Percentiles rank a stretch among this genome's conserved stretches.
phyloP scores from a whole-genome alignment of 2,888 invertebrate species.

The Neria commutata region DNA sequence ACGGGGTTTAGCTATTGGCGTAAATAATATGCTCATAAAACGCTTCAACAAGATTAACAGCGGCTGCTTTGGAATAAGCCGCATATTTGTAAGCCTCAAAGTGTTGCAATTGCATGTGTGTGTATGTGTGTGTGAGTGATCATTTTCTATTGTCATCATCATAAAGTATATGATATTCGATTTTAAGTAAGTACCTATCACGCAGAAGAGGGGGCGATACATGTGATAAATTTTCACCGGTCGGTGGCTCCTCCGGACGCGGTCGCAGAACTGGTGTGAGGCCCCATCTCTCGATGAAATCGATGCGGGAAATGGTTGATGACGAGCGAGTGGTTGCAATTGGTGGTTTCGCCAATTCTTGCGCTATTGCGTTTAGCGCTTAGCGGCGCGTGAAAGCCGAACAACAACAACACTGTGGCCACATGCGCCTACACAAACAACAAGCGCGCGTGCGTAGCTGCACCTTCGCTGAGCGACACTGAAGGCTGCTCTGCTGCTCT shows the following conservation, averaged over 20 bases:
- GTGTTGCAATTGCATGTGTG: not conserved
- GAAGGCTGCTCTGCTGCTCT: no score
- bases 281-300: conserved; percentile 97
- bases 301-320: conserved; percentile 90
- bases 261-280: conserved; percentile 96
- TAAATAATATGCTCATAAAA: no score
- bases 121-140: not conserved
- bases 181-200: conserved; percentile 61
- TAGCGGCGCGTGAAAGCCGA: conserved; percentile 3
- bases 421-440: not conserved
- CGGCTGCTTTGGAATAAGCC: no score
- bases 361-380: conserved; percentile 6
- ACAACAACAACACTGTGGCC: not conserved
- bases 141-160: not conserved
- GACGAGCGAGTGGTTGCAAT: conserved; percentile 57
- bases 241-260: conserved; percentile 90
- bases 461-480: no score
- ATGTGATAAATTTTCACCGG: conserved; percentile 64
- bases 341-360: conserved; percentile 55
- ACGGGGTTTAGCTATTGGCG: no score
- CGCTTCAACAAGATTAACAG: not conserved
- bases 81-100: not conserved
- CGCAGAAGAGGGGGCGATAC: conserved; percentile 63
- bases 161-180: no score
- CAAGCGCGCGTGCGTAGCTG: not conserved